Conservation (phyloP, 2,888 invertebrate species). For the Apeira syringaria region DNA sequence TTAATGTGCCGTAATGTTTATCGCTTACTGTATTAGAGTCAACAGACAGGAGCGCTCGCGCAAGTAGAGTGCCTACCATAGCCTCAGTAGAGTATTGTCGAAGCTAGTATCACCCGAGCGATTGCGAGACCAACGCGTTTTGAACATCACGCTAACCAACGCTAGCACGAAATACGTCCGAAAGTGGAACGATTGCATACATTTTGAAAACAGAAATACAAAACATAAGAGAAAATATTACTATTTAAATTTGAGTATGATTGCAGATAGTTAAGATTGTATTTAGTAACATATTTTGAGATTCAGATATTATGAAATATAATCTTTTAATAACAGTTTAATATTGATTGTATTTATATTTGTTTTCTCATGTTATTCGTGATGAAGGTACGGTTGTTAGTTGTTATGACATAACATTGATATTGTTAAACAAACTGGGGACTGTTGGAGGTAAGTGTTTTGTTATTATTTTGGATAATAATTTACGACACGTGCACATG, state of each 20-base stretch:
- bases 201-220: too few species aligned
- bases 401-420: constrained; percentile 34
- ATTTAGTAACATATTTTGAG: too few species aligned
- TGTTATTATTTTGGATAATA: too few species aligned
- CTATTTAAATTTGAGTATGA: too few species aligned
- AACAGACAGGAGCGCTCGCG: constrained; percentile 23
- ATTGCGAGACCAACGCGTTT: constrained; percentile 32
- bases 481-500: too few species aligned
- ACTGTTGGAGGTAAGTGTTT: constrained; percentile 40
- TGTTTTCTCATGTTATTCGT: not conserved
- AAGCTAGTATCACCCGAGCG: constrained; percentile 9
- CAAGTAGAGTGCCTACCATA: constrained; percentile 9
- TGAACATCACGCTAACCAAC: constrained; percentile 20
- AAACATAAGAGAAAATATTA: too few species aligned
- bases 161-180: too few species aligned
- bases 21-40: constrained; percentile 1
- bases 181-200: too few species aligned
- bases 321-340: too few species aligned
- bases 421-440: constrained; percentile 38
- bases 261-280: too few species aligned
- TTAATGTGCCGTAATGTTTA: not conserved
- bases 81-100: not conserved
- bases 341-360: too few species aligned
- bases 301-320: too few species aligned
- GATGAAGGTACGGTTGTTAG: not conserved